Base-by-base conservation (phyloP, 2,888 invertebrate species). In the Megaustenia siamemsis region DNA sequence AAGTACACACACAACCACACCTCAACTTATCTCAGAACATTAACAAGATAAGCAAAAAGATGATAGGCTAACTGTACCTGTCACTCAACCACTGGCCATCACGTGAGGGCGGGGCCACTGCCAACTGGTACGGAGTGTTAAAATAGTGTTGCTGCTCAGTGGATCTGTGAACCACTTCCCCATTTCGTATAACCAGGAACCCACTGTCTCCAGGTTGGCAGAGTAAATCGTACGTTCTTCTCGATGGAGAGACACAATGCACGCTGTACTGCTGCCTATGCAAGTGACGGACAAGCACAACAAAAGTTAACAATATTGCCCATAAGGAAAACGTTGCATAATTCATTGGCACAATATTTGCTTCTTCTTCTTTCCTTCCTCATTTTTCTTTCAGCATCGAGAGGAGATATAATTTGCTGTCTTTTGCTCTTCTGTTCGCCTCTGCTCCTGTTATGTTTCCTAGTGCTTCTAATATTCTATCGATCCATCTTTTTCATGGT, bases 101-200 rank as follows among this genome's bases (percentile, higher is more conserved):
- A 89, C 97, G 96, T 90, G 97, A 97, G 1, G 98, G 97, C 38
- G 99, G 99, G 60, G 98, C 97, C 90, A 99, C 95, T 77, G 98
- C 97, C 88, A 99, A 95, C 94, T 99, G 99, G 95, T 98, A 99
- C 5, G 99, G 99, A 63, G 99, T 99, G 95, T 99, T 99, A 95
- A 99, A 99, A 95, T 99, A 99, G 94, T 99, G 99, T 92, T 98
- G 98, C 93, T 99, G 99, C 94, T 99, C 99, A 92, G 97, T 97
- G 6, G 98, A 98, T 87, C 97, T 96, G 93, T 98, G 97, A 43
- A 99, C 96, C 35, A 99, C 91, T 85, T 92, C 90, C 8, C 92
- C 91, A 82, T 92, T 89, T 35, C 93, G 89, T 24, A 93, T 90
- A 28, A 99, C 97, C 95, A 99, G 96, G 94, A 98, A 99, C 24